phyloP scores from a whole-genome alignment of 2,113 vertebrate genomes.

The Callipepla squamata region DNA sequence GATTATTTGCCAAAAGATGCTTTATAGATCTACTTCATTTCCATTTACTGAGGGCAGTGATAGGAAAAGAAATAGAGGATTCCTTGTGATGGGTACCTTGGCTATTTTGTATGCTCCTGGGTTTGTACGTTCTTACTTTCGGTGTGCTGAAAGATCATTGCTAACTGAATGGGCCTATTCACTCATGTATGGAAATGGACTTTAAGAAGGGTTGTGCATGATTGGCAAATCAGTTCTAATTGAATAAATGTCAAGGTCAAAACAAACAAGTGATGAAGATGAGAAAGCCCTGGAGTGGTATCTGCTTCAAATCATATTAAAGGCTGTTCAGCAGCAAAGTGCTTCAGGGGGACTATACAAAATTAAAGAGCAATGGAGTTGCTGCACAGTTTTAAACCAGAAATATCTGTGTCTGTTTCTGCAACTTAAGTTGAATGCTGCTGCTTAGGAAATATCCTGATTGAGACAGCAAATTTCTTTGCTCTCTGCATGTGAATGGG shows the following conservation, averaged over 20 bases:
- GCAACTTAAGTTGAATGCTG: background rate
- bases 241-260: slow-evolving; percentile 86
- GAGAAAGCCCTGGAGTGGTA: slow-evolving; percentile 76
- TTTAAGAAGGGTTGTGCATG: slow-evolving; percentile 74
- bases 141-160: slow-evolving; percentile 70
- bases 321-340: slow-evolving; percentile 45
- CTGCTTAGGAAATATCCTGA: background rate
- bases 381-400: background rate
- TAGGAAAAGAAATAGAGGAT: background rate
- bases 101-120: background rate
- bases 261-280: slow-evolving; percentile 79
- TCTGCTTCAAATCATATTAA: slow-evolving; percentile 77
- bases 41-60: background rate
- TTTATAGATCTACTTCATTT: background rate
- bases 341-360: slow-evolving; percentile 53
- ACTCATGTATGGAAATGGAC: slow-evolving; percentile 65
- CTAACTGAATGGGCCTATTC: slow-evolving; percentile 74
- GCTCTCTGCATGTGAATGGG: background rate
- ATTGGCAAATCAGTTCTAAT: slow-evolving; percentile 86
- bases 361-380: slow-evolving; percentile 57
- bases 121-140: slow-evolving; percentile 26
- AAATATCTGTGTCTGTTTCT: slow-evolving; percentile 7
- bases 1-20: slow-evolving; percentile 8
- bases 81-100: background rate
- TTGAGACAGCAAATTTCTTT: background rate